Conservation (phyloP, 2,888 invertebrate genomes). For the Iphiclides podalirius region DNA sequence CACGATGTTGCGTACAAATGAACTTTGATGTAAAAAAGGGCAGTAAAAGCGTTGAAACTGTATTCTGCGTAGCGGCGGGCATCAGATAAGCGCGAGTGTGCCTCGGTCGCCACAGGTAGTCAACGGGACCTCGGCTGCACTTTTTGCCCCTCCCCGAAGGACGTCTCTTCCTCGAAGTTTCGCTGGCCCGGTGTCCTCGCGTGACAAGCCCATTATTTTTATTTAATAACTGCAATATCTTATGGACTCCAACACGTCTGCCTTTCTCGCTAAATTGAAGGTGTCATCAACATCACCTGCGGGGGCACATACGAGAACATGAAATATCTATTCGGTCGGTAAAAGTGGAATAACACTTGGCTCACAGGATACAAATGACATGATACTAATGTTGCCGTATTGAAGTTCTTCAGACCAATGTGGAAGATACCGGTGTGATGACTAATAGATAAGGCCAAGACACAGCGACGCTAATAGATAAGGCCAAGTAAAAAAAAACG, state of each 20-base stretch:
- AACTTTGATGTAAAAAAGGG: slow-evolving; percentile 4
- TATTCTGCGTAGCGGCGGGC: slow-evolving; percentile 17
- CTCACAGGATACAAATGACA: too few species aligned
- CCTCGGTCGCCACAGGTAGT: slow-evolving; percentile 31
- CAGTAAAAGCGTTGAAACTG: slow-evolving; percentile 24
- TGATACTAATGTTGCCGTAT: too few species aligned
- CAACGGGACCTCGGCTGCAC: slow-evolving; percentile 27
- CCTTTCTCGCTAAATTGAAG: neutral
- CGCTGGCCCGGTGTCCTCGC: slow-evolving; percentile 11
- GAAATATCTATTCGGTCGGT: too few species aligned
- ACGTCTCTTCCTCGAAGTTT: slow-evolving; percentile 24
- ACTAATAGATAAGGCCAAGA: too few species aligned
- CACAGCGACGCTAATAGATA: too few species aligned
- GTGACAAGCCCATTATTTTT: slow-evolving; percentile 22
- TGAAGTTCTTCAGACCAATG: too few species aligned
- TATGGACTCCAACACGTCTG: slow-evolving; percentile 4
- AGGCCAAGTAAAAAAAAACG: too few species aligned
- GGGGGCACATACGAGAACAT: too few species aligned
- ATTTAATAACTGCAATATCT: slow-evolving; percentile 26
- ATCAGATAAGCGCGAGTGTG: slow-evolving; percentile 37
- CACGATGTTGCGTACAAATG: slow-evolving; percentile 11
- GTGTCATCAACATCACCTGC: too few species aligned
- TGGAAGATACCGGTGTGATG: too few species aligned
- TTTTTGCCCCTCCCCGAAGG: slow-evolving; percentile 22
- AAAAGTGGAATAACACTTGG: too few species aligned